phyloP scores from a whole-genome alignment of 64 coral and sea anemone species.

The Platygyra sinensis region DNA sequence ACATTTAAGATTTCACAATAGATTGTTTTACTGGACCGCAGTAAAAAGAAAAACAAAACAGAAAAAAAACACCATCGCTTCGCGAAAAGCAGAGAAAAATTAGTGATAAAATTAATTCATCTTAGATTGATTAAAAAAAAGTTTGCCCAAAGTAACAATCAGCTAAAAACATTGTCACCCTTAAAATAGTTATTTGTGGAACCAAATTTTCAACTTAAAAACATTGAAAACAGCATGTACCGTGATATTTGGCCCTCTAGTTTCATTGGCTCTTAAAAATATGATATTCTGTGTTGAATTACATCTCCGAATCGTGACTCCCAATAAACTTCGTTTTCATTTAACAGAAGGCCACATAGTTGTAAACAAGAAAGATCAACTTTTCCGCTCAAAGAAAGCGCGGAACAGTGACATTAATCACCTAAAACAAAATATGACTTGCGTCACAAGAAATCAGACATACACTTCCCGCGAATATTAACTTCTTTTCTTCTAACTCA shows the following conservation, averaged over 20 bases:
- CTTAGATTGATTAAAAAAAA: too few relatives aligned
- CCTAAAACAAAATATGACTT: background rate
- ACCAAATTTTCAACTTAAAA: too few relatives aligned
- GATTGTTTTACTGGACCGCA: constrained; percentile 3
- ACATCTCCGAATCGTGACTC: background rate
- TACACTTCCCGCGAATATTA: constrained; percentile 19
- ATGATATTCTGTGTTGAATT: background rate
- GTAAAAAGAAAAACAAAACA: background rate
- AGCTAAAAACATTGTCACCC: background rate
- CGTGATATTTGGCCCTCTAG: background rate
- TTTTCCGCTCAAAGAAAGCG: too few relatives aligned
- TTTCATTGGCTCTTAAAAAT: constrained; percentile 27
- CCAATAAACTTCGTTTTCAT: background rate
- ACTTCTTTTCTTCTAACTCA: constrained; percentile 8
- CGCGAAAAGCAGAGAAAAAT: background rate
- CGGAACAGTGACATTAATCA: background rate
- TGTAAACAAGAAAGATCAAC: too few relatives aligned
- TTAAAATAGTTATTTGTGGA: background rate
- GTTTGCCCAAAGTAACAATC: too few relatives aligned
- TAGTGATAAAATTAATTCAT: background rate
- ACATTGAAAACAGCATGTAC: background rate
- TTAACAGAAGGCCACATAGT: background rate
- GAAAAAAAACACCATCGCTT: background rate
- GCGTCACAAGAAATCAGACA: background rate
- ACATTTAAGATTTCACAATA: background rate